Conservation (phyloP, 2,888 invertebrate species). For the Acronicta aceris region DNA sequence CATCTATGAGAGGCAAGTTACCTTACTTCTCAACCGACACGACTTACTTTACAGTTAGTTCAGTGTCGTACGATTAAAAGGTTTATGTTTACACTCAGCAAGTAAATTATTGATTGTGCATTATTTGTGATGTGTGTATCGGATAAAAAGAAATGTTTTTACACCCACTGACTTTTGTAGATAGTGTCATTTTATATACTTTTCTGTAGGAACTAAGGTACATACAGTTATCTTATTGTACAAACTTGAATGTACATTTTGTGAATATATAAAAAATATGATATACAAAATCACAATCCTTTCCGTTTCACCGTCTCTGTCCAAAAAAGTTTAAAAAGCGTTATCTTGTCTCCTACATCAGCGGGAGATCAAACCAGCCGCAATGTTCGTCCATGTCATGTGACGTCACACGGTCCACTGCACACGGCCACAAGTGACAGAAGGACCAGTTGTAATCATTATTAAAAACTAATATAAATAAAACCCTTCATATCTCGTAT, state of each 20-base stretch:
- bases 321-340: constrained; percentile 22
- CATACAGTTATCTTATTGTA: too few species aligned
- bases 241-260: neutral
- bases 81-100: too few species aligned
- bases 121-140: too few species aligned
- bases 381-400: constrained; percentile 45
- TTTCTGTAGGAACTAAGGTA: too few species aligned
- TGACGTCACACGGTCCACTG: constrained; percentile 49
- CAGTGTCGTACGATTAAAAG: too few species aligned
- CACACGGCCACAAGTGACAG: constrained; percentile 3
- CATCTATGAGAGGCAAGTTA: too few species aligned
- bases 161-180: too few species aligned
- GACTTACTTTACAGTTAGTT: too few species aligned
- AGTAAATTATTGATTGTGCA: too few species aligned
- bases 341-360: constrained; percentile 40
- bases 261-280: neutral
- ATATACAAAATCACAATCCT: constrained; percentile 15
- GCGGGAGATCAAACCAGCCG: constrained; percentile 48
- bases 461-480: neutral
- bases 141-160: too few species aligned
- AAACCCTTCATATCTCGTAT: neutral
- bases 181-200: too few species aligned
- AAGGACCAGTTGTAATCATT: constrained; percentile 6
- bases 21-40: too few species aligned
- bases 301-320: constrained; percentile 18